Evolutionary conservation across 1,140 invertebrate species (phyloP).

Genomic region (Conus ventricosus): DNA sequence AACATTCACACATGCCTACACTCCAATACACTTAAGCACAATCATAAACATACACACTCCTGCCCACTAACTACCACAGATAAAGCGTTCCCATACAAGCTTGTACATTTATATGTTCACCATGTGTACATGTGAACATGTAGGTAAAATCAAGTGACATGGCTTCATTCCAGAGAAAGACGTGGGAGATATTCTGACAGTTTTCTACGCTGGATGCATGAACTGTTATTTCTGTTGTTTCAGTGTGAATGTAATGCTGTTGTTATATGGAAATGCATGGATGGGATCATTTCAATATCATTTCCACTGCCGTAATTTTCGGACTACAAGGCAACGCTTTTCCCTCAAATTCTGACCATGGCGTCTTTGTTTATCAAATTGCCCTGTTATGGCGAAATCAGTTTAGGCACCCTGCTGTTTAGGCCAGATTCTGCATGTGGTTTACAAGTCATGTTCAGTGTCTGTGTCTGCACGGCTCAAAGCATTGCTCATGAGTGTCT

Average conservation of each 20-base stretch:
- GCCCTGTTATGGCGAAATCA: no score
- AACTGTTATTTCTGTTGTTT: not conserved
- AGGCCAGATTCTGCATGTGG: no score
- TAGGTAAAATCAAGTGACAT: not conserved
- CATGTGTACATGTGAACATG: not conserved
- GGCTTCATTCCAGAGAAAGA: not conserved
- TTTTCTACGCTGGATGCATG: not conserved
- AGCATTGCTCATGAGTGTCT: no score
- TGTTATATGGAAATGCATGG: not conserved
- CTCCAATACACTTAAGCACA: not conserved
- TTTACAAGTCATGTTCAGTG: no score
- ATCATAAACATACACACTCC: not conserved
- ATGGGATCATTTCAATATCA: not conserved
- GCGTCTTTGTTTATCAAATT: no score
- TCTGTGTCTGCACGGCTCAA: no score
- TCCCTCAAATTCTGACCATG: no score
- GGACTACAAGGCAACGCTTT: no score
- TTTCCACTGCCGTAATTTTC: not conserved
- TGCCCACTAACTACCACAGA: no score
- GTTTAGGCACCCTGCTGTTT: no score
- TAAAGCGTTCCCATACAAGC: not conserved
- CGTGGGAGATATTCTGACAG: not conserved
- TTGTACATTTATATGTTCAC: not conserved
- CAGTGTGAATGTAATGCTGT: not conserved
- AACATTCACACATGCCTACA: not conserved